Evolutionary conservation across 2,797 vertebrate genomes (phyloP), one percentile per base, ranked within the genome.

Genomic region (Mormyrops attenuatus): DNA sequence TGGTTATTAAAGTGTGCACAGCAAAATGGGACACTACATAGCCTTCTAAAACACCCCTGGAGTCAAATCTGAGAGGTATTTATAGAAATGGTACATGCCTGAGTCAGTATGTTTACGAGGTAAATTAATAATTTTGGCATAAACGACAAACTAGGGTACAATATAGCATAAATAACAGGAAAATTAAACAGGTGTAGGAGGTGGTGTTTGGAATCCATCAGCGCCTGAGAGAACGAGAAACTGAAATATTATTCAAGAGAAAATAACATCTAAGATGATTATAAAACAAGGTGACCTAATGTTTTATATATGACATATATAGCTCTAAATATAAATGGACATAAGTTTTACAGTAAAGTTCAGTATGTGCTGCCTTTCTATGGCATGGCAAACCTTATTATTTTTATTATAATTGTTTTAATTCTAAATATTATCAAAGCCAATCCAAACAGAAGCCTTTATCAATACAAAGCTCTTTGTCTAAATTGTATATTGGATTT

Each of bases 121-220:
- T 95, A 94, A 95, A 41, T 90, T 94, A 94, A 94, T 95, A 93
- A 94, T 91, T 77, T 90, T 91, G 91, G 92, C 92, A 93, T 89
- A 88, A 92, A 93, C 91, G 92, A 93, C 92, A 93, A 93, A 93
- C 92, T 92, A 91, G 90, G 88, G 87, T 89, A 53, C 52, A 60
- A 88, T 91, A 91, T 89, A 91, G 90, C 90, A 92, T 94, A 94
- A 94, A 94, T 93, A 94, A 92, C 66, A 93, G 88, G 88, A 90
- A 94, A 66, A 87, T 8, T 53, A 38, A 80, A 73, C 22, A 30
- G 60, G 69, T 52, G 69, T 77, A 77, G 69, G 38, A 77, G 69
- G 69, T 77, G 69, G 34, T 41, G 38, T 77, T 77, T 77, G 69
- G 69, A 77, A 77, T 73, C 26, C 66, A 77, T 73, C 63, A 38